Base-by-base conservation (phyloP, 2,797 vertebrate genomes). In the Pygocentrus nattereri region DNA sequence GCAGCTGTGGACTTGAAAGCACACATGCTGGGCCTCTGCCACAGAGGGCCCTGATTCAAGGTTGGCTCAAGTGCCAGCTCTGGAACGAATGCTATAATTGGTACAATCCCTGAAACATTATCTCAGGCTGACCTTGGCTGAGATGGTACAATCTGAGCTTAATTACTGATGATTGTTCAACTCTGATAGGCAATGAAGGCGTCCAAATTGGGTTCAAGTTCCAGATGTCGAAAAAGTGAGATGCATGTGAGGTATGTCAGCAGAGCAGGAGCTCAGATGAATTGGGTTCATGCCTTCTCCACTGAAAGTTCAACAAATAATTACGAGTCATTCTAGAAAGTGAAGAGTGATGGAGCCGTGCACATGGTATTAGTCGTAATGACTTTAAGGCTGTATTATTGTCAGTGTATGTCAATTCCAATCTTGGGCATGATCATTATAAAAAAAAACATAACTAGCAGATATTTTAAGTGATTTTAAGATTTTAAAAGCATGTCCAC, bases 81-180 rank as follows among this genome's bases (percentile, higher is more conserved):
- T 81, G 81, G 84, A 85, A 83, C 83, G 74, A 84, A 87, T 80
- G 78, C 79, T 74, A 74, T 82, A 88, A 87, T 84, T 86, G 82
- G 82, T 84, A 76, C 82, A 82, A 81, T 86, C 70, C 80, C 62
- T 76, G 81, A 79, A 87, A 87, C 84, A 87, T 84, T 64, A 83
- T 87, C 84, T 74, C 76, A 41, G 69, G 41, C 71, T 89, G 82
- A 80, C 87, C 83, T 87, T 88, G 83, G 83, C 85, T 67, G 19
- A 78, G 76, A 76, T 74, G 72, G 44, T 75, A 78, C 84, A 81
- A 81, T 84, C 79, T 86, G 79, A 84, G 83, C 75, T 59, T 83
- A 86, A 89, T 86, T 84, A 77, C 82, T 72, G 52, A 78, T 80
- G 82, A 87, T 76, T 84, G 79, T 87, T 84, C 65, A 78, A 83